Percentiles rank a stretch among this genome's conserved stretches.
phyloP scores from a whole-genome alignment of 2,888 invertebrate genomes.

The Trachelus stipa region DNA sequence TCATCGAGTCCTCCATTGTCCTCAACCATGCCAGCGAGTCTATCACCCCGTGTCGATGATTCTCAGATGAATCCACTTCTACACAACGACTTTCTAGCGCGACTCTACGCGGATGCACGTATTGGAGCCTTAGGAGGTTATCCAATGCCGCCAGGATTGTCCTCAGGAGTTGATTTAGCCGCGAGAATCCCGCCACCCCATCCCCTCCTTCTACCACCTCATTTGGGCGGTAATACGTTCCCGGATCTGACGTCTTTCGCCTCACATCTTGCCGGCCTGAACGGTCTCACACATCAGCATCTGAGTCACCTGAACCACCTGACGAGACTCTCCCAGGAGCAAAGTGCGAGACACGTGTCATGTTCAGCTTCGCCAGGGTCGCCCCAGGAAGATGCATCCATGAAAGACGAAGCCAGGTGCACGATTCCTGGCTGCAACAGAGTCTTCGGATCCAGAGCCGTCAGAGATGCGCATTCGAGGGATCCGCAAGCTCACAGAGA shows the following conservation, averaged over 20 bases:
- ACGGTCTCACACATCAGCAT: slow-evolving; percentile 67
- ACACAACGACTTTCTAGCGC: slow-evolving; percentile 83
- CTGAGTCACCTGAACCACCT: slow-evolving; percentile 52
- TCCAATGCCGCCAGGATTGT: slow-evolving; percentile 64
- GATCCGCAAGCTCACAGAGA: slow-evolving; percentile 63
- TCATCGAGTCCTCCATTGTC: slow-evolving; percentile 71
- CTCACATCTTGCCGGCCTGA: slow-evolving; percentile 55
- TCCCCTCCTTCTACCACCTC: slow-evolving; percentile 72
- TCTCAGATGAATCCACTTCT: slow-evolving; percentile 69
- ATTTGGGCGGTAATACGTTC: slow-evolving; percentile 71
- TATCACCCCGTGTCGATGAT: slow-evolving; percentile 70
- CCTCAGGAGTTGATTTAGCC: slow-evolving; percentile 53
- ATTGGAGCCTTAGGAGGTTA: slow-evolving; percentile 62
- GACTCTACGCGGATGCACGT: slow-evolving; percentile 79
- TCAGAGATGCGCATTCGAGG: slow-evolving; percentile 79
- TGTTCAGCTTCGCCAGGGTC: slow-evolving; percentile 31
- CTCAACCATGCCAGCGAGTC: slow-evolving; percentile 69
- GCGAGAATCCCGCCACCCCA: slow-evolving; percentile 69
- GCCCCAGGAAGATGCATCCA: slow-evolving; percentile 33
- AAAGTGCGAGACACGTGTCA: slow-evolving; percentile 37
- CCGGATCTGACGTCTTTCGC: slow-evolving; percentile 68
- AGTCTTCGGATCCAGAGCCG: slow-evolving; percentile 82
- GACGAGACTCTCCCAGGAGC: slow-evolving; percentile 51
- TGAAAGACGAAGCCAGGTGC: slow-evolving; percentile 77
- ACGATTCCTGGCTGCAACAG: slow-evolving; percentile 82